phyloP scores from a whole-genome alignment of 53 echinoderm and acorn worm species.

The Arbacia lixula region DNA sequence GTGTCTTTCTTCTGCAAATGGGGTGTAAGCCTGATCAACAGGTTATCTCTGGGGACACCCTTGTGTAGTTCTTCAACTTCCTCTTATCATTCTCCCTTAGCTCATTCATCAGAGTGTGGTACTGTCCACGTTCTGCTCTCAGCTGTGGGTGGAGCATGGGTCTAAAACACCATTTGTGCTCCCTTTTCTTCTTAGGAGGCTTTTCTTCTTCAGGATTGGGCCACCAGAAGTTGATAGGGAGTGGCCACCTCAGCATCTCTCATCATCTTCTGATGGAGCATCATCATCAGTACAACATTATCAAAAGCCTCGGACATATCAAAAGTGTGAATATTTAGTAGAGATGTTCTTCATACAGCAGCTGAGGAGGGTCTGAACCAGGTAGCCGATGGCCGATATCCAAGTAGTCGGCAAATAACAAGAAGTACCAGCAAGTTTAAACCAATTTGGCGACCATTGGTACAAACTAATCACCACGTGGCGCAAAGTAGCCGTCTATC shows the following conservation, averaged over 20 bases:
- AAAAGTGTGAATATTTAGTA: conserved; percentile 18
- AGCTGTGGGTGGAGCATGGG: conserved; percentile 32
- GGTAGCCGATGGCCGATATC: conserved; percentile 15
- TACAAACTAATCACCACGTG: conserved; percentile 20
- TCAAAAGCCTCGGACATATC: conserved; percentile 21
- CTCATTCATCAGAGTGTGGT: conserved; percentile 51
- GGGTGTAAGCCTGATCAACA: too few relatives aligned
- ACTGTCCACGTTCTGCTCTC: conserved; percentile 46
- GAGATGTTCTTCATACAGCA: conserved; percentile 29
- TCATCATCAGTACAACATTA: conserved; percentile 14
- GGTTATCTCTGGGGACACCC: conserved; percentile 42
- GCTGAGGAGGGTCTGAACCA: conserved; percentile 7
- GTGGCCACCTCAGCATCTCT: conserved; percentile 52
- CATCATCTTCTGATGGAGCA: conserved; percentile 31
- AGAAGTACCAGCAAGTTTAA: background rate
- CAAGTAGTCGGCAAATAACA: background rate
- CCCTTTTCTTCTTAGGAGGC: conserved; percentile 46
- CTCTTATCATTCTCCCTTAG: conserved; percentile 24
- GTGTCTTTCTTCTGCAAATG: too few relatives aligned
- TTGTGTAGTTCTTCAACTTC: conserved; percentile 26
- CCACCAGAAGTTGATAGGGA: conserved; percentile 46
- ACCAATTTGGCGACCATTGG: conserved; percentile 9
- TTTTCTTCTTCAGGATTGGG: conserved; percentile 45
- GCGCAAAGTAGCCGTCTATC: conserved; percentile 25
- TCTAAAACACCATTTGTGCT: conserved; percentile 29